Evolutionary conservation across 23 tunicate species (phyloP).

Genomic region (Clavelina lepadiformis): DNA sequence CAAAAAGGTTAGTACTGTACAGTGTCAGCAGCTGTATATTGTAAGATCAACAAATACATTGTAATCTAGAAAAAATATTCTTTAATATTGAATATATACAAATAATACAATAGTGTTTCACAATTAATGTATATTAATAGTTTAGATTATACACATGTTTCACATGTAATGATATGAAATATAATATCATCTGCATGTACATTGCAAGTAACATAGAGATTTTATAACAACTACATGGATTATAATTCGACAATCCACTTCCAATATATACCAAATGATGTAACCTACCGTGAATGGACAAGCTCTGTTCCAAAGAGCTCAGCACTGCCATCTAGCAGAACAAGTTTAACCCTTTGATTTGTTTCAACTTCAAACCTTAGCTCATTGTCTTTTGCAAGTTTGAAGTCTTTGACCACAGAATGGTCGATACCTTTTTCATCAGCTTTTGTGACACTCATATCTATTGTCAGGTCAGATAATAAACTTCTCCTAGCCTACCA

Average conservation of each 20-base stretch:
- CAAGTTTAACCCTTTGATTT: constrained; percentile 68
- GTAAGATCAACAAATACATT: too few species aligned
- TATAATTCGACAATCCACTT: not conserved
- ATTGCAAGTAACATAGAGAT: too few species aligned
- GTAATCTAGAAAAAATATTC: not conserved
- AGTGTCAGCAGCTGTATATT: too few species aligned
- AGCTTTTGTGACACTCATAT: constrained; percentile 16
- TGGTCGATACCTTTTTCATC: constrained; percentile 65
- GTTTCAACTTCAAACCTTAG: constrained; percentile 92
- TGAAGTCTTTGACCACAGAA: constrained; percentile 39
- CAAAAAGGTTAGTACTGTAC: too few species aligned
- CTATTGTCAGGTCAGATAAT: too few species aligned
- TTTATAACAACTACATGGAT: too few species aligned
- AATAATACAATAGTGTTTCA: not conserved
- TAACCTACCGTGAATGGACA: constrained; percentile 45
- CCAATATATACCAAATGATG: not conserved
- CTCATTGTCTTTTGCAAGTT: constrained; percentile 71
- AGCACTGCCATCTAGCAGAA: constrained; percentile 82
- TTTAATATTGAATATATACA: not conserved
- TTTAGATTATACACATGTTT: too few species aligned
- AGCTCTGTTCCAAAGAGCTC: constrained; percentile 94
- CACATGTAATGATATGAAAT: too few species aligned
- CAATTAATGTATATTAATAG: not conserved
- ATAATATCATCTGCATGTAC: too few species aligned
- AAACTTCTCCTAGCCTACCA: too few species aligned